Percentiles rank a stretch among this genome's conserved stretches.
Evolutionary conservation across 1,140 invertebrate genomes (phyloP).

Genomic region (Drosophila lacteicornis): DNA sequence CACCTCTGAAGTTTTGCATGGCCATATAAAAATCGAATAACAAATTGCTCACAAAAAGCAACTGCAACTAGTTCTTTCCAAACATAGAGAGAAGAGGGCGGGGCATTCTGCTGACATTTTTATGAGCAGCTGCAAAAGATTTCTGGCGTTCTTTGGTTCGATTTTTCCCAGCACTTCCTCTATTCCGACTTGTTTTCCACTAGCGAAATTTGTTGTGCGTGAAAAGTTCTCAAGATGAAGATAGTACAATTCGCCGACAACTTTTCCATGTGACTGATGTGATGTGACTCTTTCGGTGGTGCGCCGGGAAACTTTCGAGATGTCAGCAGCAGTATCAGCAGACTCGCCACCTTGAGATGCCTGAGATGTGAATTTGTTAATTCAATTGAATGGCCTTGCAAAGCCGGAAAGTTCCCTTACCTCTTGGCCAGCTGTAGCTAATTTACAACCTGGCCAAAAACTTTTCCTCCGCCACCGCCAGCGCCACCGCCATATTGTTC

Average conservation of each 20-base stretch:
- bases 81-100: background rate
- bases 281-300: constrained; percentile 34
- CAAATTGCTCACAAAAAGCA: constrained; percentile 69
- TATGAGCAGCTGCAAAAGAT: constrained; percentile 79
- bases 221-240: constrained; percentile 58
- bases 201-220: constrained; percentile 74
- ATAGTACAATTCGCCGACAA: constrained; percentile 45
- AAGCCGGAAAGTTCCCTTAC: constrained; percentile 20
- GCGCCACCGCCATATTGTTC: constrained; percentile 55
- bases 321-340: constrained; percentile 4
- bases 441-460: constrained; percentile 68
- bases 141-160: constrained; percentile 55
- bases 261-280: constrained; percentile 47
- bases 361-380: constrained; percentile 21
- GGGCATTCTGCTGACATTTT: constrained; percentile 60
- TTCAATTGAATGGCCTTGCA: constrained; percentile 26
- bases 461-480: constrained; percentile 38
- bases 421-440: constrained; percentile 57
- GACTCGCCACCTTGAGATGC: constrained; percentile 3
- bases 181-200: constrained; percentile 62
- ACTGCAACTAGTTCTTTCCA: constrained; percentile 39
- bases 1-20: constrained; percentile 68
- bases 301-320: constrained; percentile 9
- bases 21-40: constrained; percentile 77
- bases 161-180: constrained; percentile 21